Conservation (phyloP, 2,888 invertebrate species). For the Athrips mouffetella region DNA sequence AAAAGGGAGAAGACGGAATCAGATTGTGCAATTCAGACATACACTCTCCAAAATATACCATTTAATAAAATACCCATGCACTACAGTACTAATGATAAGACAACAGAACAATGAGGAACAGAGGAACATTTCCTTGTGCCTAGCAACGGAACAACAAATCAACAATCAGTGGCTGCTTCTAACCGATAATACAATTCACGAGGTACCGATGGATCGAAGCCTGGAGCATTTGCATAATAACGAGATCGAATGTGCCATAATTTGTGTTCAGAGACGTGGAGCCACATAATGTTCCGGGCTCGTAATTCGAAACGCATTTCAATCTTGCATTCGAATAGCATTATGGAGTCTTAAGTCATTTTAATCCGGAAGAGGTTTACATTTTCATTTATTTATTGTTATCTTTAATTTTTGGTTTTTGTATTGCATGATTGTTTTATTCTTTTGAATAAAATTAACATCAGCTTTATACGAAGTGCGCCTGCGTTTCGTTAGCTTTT, state of each 20-base stretch:
- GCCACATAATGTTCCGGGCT: constrained; percentile 23
- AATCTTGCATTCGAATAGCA: constrained; percentile 11
- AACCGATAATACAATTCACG: constrained; percentile 34
- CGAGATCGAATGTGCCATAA: constrained; percentile 35
- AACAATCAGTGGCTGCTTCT: constrained; percentile 23
- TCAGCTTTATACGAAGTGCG: too few species aligned
- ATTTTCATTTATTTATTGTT: background rate
- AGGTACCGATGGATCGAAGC: constrained; percentile 27
- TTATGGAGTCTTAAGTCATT: background rate
- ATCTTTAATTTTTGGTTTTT: background rate
- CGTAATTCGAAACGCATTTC: constrained; percentile 26
- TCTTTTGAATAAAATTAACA: background rate
- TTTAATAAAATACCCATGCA: too few species aligned
- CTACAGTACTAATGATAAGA: too few species aligned
- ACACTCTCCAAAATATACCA: too few species aligned
- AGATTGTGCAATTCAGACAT: too few species aligned
- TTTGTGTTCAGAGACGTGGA: constrained; percentile 35
- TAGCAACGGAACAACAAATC: constrained; percentile 17
- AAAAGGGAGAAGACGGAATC: too few species aligned
- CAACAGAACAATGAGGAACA: too few species aligned
- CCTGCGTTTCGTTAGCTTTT: too few species aligned
- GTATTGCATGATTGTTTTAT: background rate
- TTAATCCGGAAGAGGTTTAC: constrained; percentile 2
- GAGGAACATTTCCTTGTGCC: constrained; percentile 11
- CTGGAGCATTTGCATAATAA: constrained; percentile 40